Base-by-base conservation (phyloP, 2,888 invertebrate genomes). In the Drosophila koepferae region DNA sequence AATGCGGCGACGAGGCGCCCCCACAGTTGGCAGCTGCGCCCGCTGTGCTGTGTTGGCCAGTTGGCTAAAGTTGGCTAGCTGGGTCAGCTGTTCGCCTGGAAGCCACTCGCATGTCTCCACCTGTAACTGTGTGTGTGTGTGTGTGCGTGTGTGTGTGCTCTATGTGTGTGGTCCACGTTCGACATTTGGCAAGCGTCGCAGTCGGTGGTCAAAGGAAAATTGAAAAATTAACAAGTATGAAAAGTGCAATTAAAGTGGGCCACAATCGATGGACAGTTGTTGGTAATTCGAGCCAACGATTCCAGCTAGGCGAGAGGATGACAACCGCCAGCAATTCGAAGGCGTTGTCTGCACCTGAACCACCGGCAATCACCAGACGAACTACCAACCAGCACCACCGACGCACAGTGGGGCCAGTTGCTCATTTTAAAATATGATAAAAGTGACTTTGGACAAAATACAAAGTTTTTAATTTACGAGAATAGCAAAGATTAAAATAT, bases 141-240 rank as follows among this genome's bases (percentile, higher is more conserved):
- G 20, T 66, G 54, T 7, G 49, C 34, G 20, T 20, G 49, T 43
- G 53, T 18, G 73, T 66, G 54, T 7, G 49, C 34, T 48, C 36
- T 48, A 16, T 80, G 80, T 87, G 83, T 84, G 84, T 85, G 84
- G 84, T 87, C 84, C 69, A 63, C 79, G 84, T 80, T 83, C 83
- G 83, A 84, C 87, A 82, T 86, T 84, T 84, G 86, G 84, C 84
- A 86, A 84, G 55, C 44, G 61, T 63, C 77, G 64, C 72, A 71
- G 81, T 76, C 77, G 80, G 80, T 87, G 83, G 86, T 75, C 84
- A 79, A 51, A 61, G 75, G 83, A 89, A 91, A 91, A 91, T 90
- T 91, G 91, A 91, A 91, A 91, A 91, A 91, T 91, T 91, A 91
- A 91, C 91, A 91, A 88, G 84, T 91, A 90, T 89, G 91, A 91